Percentiles rank a stretch among this genome's conserved stretches.
Conservation (phyloP, 2,113 vertebrate genomes). For the Prinia subflava region DNA sequence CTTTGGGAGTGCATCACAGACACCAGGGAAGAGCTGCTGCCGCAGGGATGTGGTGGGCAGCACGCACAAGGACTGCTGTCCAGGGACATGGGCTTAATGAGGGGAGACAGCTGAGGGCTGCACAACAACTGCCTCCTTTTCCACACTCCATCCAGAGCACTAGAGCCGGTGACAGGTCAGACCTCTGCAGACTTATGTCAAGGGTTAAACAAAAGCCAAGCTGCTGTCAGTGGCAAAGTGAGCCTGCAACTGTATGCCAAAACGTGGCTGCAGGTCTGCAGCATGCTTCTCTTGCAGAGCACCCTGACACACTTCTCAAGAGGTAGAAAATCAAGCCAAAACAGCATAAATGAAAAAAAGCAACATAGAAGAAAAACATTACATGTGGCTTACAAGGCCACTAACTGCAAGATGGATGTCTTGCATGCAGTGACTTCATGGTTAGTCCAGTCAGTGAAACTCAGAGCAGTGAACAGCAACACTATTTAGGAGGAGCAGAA, state of each 20-base stretch:
- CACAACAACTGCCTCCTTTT: neutral
- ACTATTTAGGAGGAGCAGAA: neutral
- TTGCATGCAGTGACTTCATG: accelerated
- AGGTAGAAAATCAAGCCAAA: neutral
- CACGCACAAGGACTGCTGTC: accelerated
- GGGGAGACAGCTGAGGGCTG: neutral
- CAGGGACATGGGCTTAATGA: neutral
- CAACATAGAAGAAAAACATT: neutral
- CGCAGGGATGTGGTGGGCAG: neutral
- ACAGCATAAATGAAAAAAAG: neutral
- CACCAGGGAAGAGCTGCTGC: neutral
- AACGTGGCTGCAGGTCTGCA: neutral
- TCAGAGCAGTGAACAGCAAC: accelerated
- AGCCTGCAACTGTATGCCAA: neutral
- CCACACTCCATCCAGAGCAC: neutral
- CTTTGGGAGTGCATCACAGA: neutral
- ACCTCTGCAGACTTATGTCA: neutral
- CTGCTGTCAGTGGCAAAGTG: neutral
- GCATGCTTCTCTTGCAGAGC: accelerated
- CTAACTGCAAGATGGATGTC: neutral
- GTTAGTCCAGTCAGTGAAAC: neutral
- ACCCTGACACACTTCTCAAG: neutral
- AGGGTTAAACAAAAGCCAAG: neutral
- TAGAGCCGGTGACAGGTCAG: neutral
- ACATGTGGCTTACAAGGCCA: neutral